A percentile compares a stretch with the other conserved stretches of the same genome.
phyloP scores from a whole-genome alignment of 1,140 invertebrate genomes.

The Euschistus heros region DNA sequence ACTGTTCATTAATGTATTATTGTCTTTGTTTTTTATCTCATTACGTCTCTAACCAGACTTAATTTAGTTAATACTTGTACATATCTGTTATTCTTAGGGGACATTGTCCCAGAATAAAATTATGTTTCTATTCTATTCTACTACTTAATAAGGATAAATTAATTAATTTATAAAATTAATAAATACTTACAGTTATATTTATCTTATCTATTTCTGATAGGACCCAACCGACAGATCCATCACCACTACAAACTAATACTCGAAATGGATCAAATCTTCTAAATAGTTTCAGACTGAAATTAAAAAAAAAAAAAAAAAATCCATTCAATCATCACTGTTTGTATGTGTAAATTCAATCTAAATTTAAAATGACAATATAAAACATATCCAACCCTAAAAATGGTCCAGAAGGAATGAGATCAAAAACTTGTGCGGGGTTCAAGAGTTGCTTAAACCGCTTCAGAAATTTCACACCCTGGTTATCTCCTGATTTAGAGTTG shows the following conservation, averaged over 20 bases:
- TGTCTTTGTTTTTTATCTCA: too few species aligned
- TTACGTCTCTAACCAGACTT: too few species aligned
- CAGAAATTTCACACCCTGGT: conserved; percentile 94
- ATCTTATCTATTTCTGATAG: conserved; percentile 84
- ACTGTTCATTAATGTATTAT: too few species aligned
- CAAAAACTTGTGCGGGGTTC: conserved; percentile 96
- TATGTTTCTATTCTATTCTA: too few species aligned
- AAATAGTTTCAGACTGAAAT: conserved; percentile 61
- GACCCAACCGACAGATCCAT: conserved; percentile 90
- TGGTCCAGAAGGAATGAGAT: conserved; percentile 80
- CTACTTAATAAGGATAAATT: too few species aligned
- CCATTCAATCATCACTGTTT: not conserved
- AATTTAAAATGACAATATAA: conserved; percentile 6
- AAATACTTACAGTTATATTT: conserved; percentile 73
- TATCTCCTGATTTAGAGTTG: conserved; percentile 95
- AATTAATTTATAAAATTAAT: not conserved
- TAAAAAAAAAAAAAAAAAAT: not conserved
- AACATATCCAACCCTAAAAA: conserved; percentile 55
- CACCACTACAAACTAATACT: conserved; percentile 84
- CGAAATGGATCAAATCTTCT: conserved; percentile 84
- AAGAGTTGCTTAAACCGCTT: conserved; percentile 89
- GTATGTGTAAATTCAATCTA: not conserved
- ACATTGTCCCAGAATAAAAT: too few species aligned
- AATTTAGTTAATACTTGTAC: too few species aligned
- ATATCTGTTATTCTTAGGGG: too few species aligned